Percentiles rank a stretch among this genome's conserved stretches.
Conservation (phyloP, 2,797 vertebrate species). For the Cossypha polioptera region DNA sequence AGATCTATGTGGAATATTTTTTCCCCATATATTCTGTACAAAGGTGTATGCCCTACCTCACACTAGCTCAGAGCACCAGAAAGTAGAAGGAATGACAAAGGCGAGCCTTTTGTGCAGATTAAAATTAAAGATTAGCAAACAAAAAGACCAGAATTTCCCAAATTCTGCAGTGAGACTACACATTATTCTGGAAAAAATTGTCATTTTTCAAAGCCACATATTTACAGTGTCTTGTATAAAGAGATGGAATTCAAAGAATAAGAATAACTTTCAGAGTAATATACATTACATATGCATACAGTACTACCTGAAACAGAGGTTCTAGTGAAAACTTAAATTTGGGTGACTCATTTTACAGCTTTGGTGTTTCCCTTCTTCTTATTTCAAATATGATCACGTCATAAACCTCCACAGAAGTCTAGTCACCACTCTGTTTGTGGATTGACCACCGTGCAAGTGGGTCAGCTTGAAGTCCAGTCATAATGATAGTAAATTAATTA, state of each 20-base stretch:
- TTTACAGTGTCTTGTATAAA: not conserved
- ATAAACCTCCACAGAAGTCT: not conserved
- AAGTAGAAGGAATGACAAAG: not conserved
- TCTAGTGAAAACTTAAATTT: not conserved
- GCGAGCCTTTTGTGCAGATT: not conserved
- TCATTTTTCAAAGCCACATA: not conserved
- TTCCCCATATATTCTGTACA: not conserved
- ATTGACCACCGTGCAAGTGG: not conserved
- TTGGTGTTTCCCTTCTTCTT: not conserved
- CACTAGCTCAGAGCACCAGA: not conserved
- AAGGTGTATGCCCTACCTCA: not conserved
- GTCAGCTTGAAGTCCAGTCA: not conserved
- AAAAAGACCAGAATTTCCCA: not conserved
- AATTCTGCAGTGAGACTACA: not conserved
- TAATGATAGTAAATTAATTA: not conserved
- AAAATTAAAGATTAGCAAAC: not conserved
- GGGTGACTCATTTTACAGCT: not conserved
- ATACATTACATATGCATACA: not conserved
- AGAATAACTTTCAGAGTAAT: not conserved
- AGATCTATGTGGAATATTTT: not conserved
- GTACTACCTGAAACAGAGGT: not conserved
- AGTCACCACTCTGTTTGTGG: not conserved
- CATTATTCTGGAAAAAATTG: not conserved
- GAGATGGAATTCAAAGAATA: not conserved
- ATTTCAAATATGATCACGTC: not conserved